These are phyloP conservation scores for Cydia fagiglandana DNA, from an alignment of 1,140 invertebrate genomes.

Conservation along the genomic window DNA sequence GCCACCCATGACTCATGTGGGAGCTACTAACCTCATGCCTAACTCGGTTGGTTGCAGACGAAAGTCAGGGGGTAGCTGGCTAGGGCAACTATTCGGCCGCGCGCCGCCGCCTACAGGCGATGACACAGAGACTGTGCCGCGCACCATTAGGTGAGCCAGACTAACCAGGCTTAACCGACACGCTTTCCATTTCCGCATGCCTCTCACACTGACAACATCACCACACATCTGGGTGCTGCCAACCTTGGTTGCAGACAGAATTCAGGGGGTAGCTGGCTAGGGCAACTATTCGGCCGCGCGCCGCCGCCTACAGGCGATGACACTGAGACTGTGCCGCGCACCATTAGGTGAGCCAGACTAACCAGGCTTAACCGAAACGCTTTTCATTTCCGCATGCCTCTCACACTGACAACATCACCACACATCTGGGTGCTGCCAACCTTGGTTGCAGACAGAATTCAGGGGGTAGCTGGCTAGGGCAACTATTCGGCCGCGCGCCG, in stretches of 20 bases:
- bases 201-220: too few species aligned
- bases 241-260: slow-evolving; percentile 67
- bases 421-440: too few species aligned
- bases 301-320: slow-evolving; percentile 58
- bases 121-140: slow-evolving; percentile 66
- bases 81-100: slow-evolving; percentile 77
- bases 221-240: too few species aligned
- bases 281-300: slow-evolving; percentile 73
- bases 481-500: slow-evolving; percentile 73
- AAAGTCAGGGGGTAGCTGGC: slow-evolving; percentile 75
- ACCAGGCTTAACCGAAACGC: too few species aligned
- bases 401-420: too few species aligned
- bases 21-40: slow-evolving; percentile 28
- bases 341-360: slow-evolving; percentile 80
- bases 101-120: slow-evolving; percentile 56
- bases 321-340: slow-evolving; percentile 68
- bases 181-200: too few species aligned
- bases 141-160: slow-evolving; percentile 80
- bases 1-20: slow-evolving; percentile 32
- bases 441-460: slow-evolving; percentile 71
- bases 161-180: slow-evolving; percentile 32
- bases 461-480: slow-evolving; percentile 77
- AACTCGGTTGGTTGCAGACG: slow-evolving; percentile 67
- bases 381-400: too few species aligned
- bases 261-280: slow-evolving; percentile 76